phyloP scores from a whole-genome alignment of 92 coral and sea anemone species.

The Bergia sp. region DNA sequence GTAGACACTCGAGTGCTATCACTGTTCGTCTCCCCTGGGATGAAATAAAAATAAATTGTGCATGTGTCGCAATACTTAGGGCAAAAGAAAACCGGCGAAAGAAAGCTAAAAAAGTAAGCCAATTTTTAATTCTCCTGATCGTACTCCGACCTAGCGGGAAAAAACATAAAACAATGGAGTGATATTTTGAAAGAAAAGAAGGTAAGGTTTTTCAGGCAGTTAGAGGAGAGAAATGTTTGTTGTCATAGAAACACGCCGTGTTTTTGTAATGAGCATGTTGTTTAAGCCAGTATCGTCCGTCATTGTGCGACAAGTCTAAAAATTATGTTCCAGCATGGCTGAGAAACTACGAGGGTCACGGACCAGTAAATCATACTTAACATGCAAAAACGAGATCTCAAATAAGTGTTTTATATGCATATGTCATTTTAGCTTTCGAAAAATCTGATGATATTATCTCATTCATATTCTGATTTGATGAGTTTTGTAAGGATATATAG shows the following conservation, averaged over 20 bases:
- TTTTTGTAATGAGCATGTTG: neutral
- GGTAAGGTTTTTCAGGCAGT: no score
- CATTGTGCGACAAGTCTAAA: no score
- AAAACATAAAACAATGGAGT: neutral
- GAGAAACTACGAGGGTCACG: no score
- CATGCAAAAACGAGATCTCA: no score
- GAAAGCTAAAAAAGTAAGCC: neutral
- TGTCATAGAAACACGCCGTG: slow-evolving; percentile 21
- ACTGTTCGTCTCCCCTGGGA: slow-evolving; percentile 22
- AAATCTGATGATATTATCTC: no score
- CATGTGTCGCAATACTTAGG: neutral
- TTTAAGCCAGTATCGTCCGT: no score
- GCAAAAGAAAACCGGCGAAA: neutral
- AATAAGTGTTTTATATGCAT: no score
- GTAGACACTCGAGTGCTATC: slow-evolving; percentile 4
- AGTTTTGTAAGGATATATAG: no score
- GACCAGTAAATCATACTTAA: no score
- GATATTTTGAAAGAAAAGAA: neutral
- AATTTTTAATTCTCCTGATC: neutral
- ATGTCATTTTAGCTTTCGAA: no score
- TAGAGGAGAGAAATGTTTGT: neutral
- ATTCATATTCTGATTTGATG: no score
- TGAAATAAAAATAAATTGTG: neutral
- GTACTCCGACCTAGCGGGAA: neutral
- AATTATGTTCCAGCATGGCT: no score